A percentile compares a stretch with the other conserved stretches of the same genome.
These are phyloP conservation scores for Agapostemon virescens DNA, from an alignment of 2,888 invertebrate genomes.

Conservation along the genomic window DNA sequence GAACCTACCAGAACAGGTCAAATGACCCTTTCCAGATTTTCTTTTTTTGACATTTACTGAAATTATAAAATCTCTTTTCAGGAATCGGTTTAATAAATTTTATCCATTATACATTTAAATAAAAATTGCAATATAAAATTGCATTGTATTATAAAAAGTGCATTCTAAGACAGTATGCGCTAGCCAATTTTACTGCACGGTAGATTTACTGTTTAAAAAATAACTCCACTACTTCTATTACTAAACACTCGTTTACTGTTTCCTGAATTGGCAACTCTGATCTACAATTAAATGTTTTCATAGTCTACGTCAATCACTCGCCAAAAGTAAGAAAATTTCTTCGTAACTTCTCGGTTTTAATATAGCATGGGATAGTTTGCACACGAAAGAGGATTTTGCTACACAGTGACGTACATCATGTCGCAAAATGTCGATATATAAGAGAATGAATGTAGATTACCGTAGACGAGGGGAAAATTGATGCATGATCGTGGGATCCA, in stretches of 20 bases:
- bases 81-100: too few species aligned
- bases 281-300: background rate
- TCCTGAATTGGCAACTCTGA: background rate
- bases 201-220: too few species aligned
- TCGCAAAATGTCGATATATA: background rate
- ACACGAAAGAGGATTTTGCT: background rate
- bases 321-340: background rate
- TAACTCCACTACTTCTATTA: background rate
- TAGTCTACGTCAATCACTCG: background rate
- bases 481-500: background rate
- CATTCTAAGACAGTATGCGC: too few species aligned
- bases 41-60: too few species aligned
- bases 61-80: too few species aligned
- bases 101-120: too few species aligned
- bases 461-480: background rate
- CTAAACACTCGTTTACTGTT: background rate
- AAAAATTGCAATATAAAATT: too few species aligned
- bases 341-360: background rate
- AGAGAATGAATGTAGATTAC: background rate
- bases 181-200: too few species aligned
- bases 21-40: too few species aligned
- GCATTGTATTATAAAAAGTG: too few species aligned
- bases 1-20: too few species aligned
- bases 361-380: background rate
- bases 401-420: background rate